Conservation (phyloP, 2,113 vertebrate species). For the Bothrops jararaca region DNA sequence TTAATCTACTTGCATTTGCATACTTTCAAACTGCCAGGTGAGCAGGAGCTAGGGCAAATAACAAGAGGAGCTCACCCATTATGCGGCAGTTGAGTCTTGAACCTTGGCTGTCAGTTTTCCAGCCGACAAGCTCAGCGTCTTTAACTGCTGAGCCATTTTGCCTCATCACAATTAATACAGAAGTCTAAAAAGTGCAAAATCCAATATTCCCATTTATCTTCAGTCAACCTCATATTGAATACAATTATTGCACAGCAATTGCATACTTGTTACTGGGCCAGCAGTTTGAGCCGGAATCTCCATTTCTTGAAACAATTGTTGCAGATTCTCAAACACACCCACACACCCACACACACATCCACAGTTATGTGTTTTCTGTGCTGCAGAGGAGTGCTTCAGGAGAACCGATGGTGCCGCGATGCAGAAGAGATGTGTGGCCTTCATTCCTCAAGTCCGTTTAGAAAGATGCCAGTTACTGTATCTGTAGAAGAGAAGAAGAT, state of each 20-base stretch:
- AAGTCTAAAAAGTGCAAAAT: not conserved
- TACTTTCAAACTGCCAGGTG: not conserved
- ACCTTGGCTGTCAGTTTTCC: not conserved
- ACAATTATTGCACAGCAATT: no score
- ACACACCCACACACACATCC: not conserved
- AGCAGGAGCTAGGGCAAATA: not conserved
- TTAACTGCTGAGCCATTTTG: not conserved
- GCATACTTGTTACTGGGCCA: not conserved
- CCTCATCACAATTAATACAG: not conserved
- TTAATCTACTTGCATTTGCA: not conserved
- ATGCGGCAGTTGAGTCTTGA: not conserved
- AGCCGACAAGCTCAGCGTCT: not conserved
- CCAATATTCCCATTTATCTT: not conserved
- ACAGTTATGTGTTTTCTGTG: not conserved
- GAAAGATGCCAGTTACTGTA: not conserved
- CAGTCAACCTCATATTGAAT: not conserved
- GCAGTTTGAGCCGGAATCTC: no score
- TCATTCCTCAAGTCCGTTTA: conserved; percentile 7
- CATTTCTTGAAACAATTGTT: not conserved
- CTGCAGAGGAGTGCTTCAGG: not conserved
- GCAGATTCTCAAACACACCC: not conserved
- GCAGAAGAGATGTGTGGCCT: not conserved
- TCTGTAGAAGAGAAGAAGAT: not conserved
- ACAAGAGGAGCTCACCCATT: not conserved
- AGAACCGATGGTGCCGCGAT: not conserved